A percentile compares a stretch with the other conserved stretches of the same genome.
These are phyloP conservation scores for Oreochromis tanganicae DNA, from an alignment of 2,113 vertebrate species.

Conservation along the genomic window DNA sequence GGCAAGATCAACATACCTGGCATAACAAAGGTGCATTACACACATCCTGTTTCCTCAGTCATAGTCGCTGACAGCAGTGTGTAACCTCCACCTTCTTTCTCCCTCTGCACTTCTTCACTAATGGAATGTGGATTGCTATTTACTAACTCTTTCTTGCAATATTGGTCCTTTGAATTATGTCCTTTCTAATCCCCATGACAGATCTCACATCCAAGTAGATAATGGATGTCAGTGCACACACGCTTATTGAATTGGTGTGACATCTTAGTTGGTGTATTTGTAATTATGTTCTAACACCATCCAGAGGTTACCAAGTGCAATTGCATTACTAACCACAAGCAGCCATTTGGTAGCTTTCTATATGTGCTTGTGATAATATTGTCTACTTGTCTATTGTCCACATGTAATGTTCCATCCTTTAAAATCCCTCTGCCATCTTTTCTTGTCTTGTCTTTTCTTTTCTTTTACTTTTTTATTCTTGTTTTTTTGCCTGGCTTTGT, in stretches of 20 bases:
- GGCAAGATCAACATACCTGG: conserved; percentile 46
- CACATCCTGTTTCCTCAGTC: conserved; percentile 45
- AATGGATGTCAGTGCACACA: not conserved
- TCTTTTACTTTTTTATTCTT: not conserved
- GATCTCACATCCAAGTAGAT: not conserved
- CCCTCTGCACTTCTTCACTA: not conserved
- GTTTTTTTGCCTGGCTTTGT: not conserved
- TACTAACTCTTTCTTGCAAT: conserved; percentile 31
- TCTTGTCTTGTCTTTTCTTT: not conserved
- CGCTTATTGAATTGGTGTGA: not conserved
- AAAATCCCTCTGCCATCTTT: not conserved
- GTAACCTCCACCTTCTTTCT: not conserved
- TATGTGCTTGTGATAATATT: not conserved
- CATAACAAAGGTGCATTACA: conserved; percentile 83
- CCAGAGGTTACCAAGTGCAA: not conserved
- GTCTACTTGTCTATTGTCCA: not conserved
- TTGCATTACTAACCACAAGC: not conserved
- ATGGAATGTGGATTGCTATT: conserved; percentile 36
- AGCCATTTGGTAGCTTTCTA: not conserved
- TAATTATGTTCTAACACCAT: not conserved
- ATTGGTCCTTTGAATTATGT: not conserved
- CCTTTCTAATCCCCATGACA: not conserved
- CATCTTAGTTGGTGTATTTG: not conserved
- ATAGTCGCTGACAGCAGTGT: not conserved
- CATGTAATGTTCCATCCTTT: not conserved